Evolutionary conservation across 2,888 invertebrate genomes (phyloP), one percentile per base, ranked within the genome.

Genomic region (Stenoptilia bipunctidactyla): DNA sequence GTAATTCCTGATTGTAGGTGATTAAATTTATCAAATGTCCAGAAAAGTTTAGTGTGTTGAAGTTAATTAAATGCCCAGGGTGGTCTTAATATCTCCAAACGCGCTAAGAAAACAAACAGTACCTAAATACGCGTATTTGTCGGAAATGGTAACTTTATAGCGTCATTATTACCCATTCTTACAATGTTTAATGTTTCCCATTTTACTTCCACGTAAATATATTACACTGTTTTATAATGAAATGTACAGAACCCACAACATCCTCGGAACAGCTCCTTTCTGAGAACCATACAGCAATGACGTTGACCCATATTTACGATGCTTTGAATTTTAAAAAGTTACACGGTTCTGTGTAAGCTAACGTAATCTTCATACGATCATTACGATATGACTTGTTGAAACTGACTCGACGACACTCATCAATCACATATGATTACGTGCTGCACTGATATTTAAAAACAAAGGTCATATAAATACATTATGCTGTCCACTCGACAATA

Each of bases 281-380:
- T 9, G 13, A 4, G 34, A 34, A 34, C 13, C 33, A 71, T 69
- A 72, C 69, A 71, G 20, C 59, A 62, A 56, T 62, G 13, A 36
- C 58, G 54, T 49, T 74, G 72, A 73, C 82, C 80, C 66, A 77
- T 75, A 69, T 79, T 8, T 52, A 55, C 47, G 56, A 52, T 67
- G 70, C 71, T 72, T 67, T 63, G 60, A 58, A 63, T 66, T 71
- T 73, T 63, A 69, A 67, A 67, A 61, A 60, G 56, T 80, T 79
- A 59, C 75, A 62, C 66, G 75, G 76, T 67, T 67, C 72, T 65
- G 51, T 61, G 56, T 57, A 48, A 57, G 58, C 51, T 53, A 55
- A 52, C 58, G 61, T 63, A 63, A n/a, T n/a, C n/a, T n/a, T n/a
- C 8, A 46, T 38, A 48, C 52, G 51, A 56, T 55, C 53, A 53